These are phyloP conservation scores for Geococcyx californianus DNA, from an alignment of 2,113 vertebrate species.

Conservation along the genomic window DNA sequence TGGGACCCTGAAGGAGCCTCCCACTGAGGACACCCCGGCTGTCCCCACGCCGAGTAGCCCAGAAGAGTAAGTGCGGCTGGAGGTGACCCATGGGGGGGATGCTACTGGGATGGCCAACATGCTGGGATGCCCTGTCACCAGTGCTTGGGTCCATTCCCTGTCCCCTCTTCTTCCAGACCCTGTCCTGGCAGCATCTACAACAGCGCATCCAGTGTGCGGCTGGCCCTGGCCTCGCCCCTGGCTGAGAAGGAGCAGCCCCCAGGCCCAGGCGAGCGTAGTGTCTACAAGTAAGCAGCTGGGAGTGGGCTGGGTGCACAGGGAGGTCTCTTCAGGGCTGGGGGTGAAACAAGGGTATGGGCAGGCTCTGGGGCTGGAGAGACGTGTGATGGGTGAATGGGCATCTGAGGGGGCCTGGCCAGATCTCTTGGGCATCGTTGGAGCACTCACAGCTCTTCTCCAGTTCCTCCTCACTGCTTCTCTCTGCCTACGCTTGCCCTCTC, in stretches of 20 bases:
- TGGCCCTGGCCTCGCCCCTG: background rate
- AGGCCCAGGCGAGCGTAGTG: slow-evolving; percentile 65
- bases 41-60: background rate
- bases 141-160: rapidly evolving
- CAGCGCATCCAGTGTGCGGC: background rate
- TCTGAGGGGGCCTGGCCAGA: background rate
- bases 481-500: slow-evolving; percentile 59
- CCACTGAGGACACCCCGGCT: background rate
- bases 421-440: background rate
- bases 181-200: slow-evolving; percentile 27
- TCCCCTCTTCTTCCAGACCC: slow-evolving; percentile 64
- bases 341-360: background rate
- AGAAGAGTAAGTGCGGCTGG: background rate
- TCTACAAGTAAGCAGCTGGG: slow-evolving; percentile 84
- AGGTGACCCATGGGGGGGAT: background rate
- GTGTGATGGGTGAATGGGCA: background rate
- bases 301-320: background rate
- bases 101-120: background rate
- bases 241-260: slow-evolving; percentile 26
- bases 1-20: background rate
- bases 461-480: slow-evolving; percentile 30
- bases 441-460: background rate
- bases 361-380: background rate
- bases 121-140: background rate
- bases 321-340: background rate